Percentiles rank a stretch among this genome's conserved stretches.
These are phyloP conservation scores for Gymnothorax reevesii DNA, from an alignment of 2,797 vertebrate genomes.

Conservation along the genomic window DNA sequence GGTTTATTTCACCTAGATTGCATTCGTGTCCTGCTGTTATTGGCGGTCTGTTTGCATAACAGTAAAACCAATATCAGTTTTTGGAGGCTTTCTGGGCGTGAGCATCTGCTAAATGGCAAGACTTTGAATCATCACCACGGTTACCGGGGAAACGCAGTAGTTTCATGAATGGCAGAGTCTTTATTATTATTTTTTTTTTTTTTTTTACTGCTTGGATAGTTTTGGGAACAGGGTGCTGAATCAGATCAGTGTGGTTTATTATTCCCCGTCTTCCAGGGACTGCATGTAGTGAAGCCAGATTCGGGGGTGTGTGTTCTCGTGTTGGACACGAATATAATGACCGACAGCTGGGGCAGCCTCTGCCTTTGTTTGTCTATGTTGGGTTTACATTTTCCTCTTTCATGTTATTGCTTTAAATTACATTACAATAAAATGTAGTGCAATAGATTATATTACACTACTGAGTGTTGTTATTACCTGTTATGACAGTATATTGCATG, in stretches of 20 bases:
- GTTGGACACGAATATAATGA: constrained; percentile 53
- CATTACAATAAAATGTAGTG: too few relatives aligned
- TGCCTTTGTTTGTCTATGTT: constrained; percentile 38
- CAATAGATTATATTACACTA: too few relatives aligned
- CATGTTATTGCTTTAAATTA: neutral
- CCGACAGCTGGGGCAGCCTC: constrained; percentile 63
- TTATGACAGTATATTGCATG: too few relatives aligned
- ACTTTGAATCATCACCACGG: neutral
- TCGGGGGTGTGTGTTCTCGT: neutral
- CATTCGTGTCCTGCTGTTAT: neutral
- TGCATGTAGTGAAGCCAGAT: neutral
- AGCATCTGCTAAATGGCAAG: neutral
- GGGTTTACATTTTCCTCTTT: neutral
- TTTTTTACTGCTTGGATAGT: constrained; percentile 25
- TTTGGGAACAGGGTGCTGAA: constrained; percentile 59
- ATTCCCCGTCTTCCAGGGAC: constrained; percentile 43
- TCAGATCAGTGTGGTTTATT: constrained; percentile 61
- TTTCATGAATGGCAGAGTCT: constrained; percentile 36
- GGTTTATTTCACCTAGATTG: neutral
- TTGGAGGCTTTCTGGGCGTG: neutral
- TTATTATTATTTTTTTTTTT: constrained; percentile 49
- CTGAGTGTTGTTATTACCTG: too few relatives aligned
- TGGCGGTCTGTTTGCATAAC: neutral
- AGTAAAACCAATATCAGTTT: neutral
- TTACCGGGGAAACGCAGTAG: constrained; percentile 47